Evolutionary conservation across 2,888 invertebrate species (phyloP).

Genomic region (Acronicta leporina): DNA sequence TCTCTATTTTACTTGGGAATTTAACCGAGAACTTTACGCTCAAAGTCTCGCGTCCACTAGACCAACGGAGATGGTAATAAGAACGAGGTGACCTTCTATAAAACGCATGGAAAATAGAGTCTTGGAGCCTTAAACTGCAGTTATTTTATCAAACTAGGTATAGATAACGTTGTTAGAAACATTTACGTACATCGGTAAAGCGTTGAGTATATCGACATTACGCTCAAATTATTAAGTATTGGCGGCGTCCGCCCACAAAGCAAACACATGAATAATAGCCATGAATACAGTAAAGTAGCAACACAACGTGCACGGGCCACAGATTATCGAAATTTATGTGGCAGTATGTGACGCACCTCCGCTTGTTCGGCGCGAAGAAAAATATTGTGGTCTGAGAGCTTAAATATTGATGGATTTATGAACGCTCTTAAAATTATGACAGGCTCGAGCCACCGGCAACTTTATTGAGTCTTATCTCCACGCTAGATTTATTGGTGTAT

Average conservation of each 20-base stretch:
- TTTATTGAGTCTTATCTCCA: constrained; percentile 84
- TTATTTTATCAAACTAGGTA: background rate
- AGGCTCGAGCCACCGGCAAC: constrained; percentile 76
- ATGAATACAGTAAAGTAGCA: constrained; percentile 76
- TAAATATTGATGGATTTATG: constrained; percentile 88
- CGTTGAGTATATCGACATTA: constrained; percentile 71
- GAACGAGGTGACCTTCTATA: too few species aligned
- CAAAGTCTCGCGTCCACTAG: too few species aligned
- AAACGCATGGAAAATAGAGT: too few species aligned
- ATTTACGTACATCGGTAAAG: constrained; percentile 52
- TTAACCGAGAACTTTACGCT: too few species aligned
- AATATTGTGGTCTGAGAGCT: constrained; percentile 84
- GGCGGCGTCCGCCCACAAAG: constrained; percentile 76
- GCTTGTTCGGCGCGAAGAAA: constrained; percentile 74
- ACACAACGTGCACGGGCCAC: constrained; percentile 74
- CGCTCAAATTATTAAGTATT: constrained; percentile 80
- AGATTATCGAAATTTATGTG: constrained; percentile 86
- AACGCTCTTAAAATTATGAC: constrained; percentile 86
- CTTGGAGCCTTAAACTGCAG: background rate
- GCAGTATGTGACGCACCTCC: constrained; percentile 83
- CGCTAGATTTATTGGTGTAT: constrained; percentile 79
- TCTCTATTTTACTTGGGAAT: too few species aligned
- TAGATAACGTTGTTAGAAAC: background rate
- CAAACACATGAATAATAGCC: constrained; percentile 82
- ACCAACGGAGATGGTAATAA: too few species aligned